Conservation (phyloP, 2,797 vertebrate species). For the Poecilia wingei region DNA sequence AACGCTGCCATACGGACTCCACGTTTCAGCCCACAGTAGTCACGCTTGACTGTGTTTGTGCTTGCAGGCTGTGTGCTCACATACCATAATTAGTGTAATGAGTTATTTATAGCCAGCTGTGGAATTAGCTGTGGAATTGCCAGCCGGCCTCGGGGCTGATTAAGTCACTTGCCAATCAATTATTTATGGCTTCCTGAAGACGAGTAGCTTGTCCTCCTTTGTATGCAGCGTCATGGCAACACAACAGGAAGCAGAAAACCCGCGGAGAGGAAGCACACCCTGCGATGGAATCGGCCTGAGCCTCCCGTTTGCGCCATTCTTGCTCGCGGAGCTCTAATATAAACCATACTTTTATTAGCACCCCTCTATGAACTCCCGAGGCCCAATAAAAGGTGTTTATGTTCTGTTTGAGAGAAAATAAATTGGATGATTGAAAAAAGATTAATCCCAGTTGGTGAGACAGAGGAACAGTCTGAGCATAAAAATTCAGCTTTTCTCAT, state of each 20-base stretch:
- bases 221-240: slow-evolving; percentile 80
- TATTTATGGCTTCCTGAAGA: slow-evolving; percentile 83
- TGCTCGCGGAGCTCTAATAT: slow-evolving; percentile 54
- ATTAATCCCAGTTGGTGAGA: slow-evolving; percentile 58
- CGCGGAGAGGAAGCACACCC: slow-evolving; percentile 74
- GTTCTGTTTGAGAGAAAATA: slow-evolving; percentile 60
- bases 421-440: slow-evolving; percentile 62
- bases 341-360: slow-evolving; percentile 68
- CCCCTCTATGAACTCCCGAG: slow-evolving; percentile 63
- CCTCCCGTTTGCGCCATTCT: slow-evolving; percentile 36
- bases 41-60: slow-evolving; percentile 70
- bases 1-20: slow-evolving; percentile 52
- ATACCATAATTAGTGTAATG: slow-evolving; percentile 80
- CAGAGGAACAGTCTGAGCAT: slow-evolving; percentile 26
- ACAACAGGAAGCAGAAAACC: slow-evolving; percentile 82
- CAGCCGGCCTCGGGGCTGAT: slow-evolving; percentile 74
- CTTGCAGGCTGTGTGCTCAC: slow-evolving; percentile 69
- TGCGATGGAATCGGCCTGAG: slow-evolving; percentile 60
- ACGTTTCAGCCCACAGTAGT: slow-evolving; percentile 57
- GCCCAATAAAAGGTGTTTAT: slow-evolving; percentile 75
- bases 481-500: slow-evolving; percentile 42
- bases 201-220: slow-evolving; percentile 79
- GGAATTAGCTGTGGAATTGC: slow-evolving; percentile 78
- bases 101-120: slow-evolving; percentile 83
- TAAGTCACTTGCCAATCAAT: slow-evolving; percentile 83